phyloP scores from a whole-genome alignment of 2,888 invertebrate species.

The Aphodius granarius region DNA sequence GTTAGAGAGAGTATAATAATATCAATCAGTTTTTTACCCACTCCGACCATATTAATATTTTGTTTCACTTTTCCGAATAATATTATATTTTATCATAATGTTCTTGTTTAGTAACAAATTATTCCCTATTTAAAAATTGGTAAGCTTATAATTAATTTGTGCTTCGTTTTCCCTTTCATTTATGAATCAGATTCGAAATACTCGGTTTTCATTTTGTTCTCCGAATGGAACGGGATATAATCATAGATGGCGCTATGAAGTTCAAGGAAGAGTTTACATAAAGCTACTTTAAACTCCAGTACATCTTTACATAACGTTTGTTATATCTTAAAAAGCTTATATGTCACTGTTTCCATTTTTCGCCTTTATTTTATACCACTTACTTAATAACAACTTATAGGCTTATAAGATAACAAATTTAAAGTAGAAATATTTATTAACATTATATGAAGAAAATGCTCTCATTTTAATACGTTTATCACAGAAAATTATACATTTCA shows the following conservation, averaged over 20 bases:
- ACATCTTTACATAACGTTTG: not conserved
- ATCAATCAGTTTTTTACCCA: slow-evolving; percentile 7
- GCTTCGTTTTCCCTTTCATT: slow-evolving; percentile 36
- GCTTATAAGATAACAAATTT: not conserved
- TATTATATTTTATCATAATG: slow-evolving; percentile 1
- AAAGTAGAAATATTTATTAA: not conserved
- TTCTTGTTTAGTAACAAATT: not conserved
- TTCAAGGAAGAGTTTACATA: not conserved
- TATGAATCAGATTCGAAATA: not conserved
- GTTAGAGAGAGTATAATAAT: too few species aligned
- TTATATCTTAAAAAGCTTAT: not conserved
- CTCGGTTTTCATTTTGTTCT: too few species aligned
- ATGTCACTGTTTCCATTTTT: not conserved
- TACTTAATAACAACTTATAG: not conserved
- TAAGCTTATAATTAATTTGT: slow-evolving; percentile 50
- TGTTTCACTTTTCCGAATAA: slow-evolving; percentile 23
- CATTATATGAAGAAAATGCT: not conserved
- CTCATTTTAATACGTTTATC: not conserved
- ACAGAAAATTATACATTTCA: not conserved
- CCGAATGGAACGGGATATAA: too few species aligned
- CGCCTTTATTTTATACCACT: not conserved
- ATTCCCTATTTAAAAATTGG: slow-evolving; percentile 30
- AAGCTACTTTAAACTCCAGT: not conserved
- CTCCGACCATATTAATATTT: slow-evolving; percentile 41
- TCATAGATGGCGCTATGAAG: not conserved